Percentiles rank a stretch among this genome's conserved stretches.
phyloP scores from a whole-genome alignment of 2,888 invertebrate species.

The Sturmia bella region DNA sequence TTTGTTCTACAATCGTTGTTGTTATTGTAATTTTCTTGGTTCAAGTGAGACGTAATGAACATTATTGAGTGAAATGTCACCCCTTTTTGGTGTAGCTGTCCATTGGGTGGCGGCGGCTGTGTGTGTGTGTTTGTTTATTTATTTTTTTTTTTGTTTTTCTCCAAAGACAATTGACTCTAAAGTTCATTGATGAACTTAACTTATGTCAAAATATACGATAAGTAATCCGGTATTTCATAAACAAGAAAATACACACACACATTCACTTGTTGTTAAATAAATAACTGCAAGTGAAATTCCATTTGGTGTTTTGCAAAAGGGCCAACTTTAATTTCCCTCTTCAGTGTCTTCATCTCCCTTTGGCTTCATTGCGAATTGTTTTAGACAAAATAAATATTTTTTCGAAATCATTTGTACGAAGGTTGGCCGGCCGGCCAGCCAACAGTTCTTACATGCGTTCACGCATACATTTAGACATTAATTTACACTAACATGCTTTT shows the following conservation, averaged over 20 bases:
- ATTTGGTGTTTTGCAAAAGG: constrained; percentile 11
- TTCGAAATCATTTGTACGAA: constrained; percentile 67
- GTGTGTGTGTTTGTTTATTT: too few species aligned
- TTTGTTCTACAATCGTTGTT: constrained; percentile 53
- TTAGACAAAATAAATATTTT: constrained; percentile 70
- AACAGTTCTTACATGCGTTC: not conserved
- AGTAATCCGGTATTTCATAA: constrained; percentile 55
- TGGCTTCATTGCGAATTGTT: constrained; percentile 12
- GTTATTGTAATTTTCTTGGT: constrained; percentile 12
- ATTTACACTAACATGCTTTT: constrained; percentile 21
- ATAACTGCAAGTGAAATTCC: not conserved
- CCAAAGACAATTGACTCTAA: constrained; percentile 67
- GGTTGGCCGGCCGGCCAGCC: not conserved
- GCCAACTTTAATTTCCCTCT: constrained; percentile 23
- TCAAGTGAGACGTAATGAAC: constrained; percentile 42
- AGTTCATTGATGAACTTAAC: constrained; percentile 72
- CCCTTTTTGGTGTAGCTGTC: constrained; percentile 46
- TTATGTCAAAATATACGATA: constrained; percentile 73
- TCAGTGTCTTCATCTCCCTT: not conserved
- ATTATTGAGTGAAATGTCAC: constrained; percentile 60
- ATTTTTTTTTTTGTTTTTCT: not conserved
- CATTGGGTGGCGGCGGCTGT: too few species aligned
- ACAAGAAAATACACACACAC: constrained; percentile 1
- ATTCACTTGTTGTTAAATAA: not conserved
- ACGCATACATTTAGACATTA: not conserved